Evolutionary conservation across 2,113 vertebrate species (phyloP), one percentile per base, ranked within the genome.

Genomic region (Pardalotus punctatus): DNA sequence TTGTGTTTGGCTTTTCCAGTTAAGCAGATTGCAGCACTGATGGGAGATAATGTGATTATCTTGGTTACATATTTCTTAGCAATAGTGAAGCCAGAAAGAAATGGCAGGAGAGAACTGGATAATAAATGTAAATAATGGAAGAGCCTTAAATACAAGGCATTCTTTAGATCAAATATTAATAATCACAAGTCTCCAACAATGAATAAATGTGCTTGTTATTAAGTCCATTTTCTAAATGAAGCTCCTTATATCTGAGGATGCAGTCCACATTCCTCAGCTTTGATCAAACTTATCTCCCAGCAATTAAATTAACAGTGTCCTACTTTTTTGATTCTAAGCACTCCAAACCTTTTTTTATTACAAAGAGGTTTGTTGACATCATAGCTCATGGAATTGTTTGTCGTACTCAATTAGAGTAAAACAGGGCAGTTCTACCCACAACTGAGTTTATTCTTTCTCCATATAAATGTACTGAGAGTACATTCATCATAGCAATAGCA

Each of bases 141-240:
- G 28, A 95, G 24, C 70, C 70, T 93, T 88, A 94, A 94, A 92
- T 88, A 67, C 57, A 76, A 93, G 64, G 31, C 88, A 48, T 71
- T 85, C 61, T 57, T 90, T 79, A 95, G 95, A 95, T 95, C 86
- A 94, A 96, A 94, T 97, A 96, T 91, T 94, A 96, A 95, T 93
- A 94, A 92, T 93, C 86, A 85, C 28, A 76, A 76, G 62, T 77
- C 96, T 45, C 61, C 78, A 88, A 40, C 51, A 76, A 93, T 94
- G 91, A 94, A 96, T 78, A 93, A 58, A 87, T 72, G 78, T 84
- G 60, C 85, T 92, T 94, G 87, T 88, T 97, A 77, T 94, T 96
- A 84, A 91, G 93, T 78, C 87, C 78, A 89, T 96, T 94, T 94
- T 86, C 94, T 95, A 94, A 94, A 91, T 93, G 79, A 94, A 94